Base-by-base conservation (phyloP, 2,113 vertebrate genomes). In the Haemorhous mexicanus region DNA sequence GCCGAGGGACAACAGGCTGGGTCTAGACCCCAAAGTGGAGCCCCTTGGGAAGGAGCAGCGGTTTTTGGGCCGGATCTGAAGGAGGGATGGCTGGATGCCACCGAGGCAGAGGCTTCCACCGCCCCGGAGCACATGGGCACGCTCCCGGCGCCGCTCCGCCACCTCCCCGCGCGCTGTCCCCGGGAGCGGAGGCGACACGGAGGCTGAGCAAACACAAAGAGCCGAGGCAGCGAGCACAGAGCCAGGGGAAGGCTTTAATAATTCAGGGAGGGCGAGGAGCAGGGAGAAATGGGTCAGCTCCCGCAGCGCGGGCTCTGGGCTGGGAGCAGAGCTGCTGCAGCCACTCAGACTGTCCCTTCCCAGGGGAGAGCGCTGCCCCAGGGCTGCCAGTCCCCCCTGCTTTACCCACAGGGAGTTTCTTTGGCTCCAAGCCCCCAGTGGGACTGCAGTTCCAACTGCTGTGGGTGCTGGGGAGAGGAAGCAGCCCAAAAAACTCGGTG, bases 161-260 rank as follows among this genome's bases (percentile, higher is more conserved):
- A 11, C 52, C 81, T 82, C 66, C 84, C 33, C 0, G 2, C 4
- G 1, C 0, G 7, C 89, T 88, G 43, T 79, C 47, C 69, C 6
- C 1, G 64, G 5, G 90, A 73, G 61, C 24, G 9, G 63, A 84
- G 84, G 84, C 32, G 49, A 74, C 93, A 86, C 47, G 5, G 84
- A 61, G 79, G 18, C 91, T 94, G 91, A 91, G 76, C 87, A 90
- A 89, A 93, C 78, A 95, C 27, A 96, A 94, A 91, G 3, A 46
- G 26, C 30, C 6, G 0, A 50, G 90, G 41, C 6, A 46, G 39
- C 0, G 33, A 93, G 87, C 55, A 24, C 85, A 62, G 81, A 84
- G 27, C 76, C 53, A 2, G 63, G 81, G 15, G 74, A 84, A 91
- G 46, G 68, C 72, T 94, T 94, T 85, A 96, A 94, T 95, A 93